A percentile compares a stretch with the other conserved stretches of the same genome.
These are phyloP conservation scores for Pterostichus niger DNA, from an alignment of 2,888 invertebrate species.

Conservation along the genomic window DNA sequence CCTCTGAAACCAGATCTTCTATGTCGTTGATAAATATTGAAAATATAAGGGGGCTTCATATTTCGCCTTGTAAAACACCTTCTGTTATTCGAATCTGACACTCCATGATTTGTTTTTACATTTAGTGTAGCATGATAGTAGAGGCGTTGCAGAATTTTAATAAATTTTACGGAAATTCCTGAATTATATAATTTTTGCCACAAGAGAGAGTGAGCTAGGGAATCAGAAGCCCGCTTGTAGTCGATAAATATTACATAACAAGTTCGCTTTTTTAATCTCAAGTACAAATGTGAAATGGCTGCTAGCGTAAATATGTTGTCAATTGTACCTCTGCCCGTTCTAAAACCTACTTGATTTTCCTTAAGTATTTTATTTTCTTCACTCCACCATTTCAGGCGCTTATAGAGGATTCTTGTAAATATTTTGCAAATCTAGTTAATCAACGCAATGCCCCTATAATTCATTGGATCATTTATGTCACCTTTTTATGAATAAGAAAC, in stretches of 20 bases:
- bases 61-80: slow-evolving; percentile 7
- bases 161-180: too few species aligned
- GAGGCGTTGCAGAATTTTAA: slow-evolving; percentile 13
- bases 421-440: background rate
- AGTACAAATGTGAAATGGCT: background rate
- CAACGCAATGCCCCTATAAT: too few species aligned
- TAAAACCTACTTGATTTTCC: slow-evolving; percentile 16
- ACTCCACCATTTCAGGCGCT: background rate
- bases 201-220: background rate
- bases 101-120: slow-evolving; percentile 16
- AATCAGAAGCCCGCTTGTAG: slow-evolving; percentile 3
- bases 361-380: slow-evolving; percentile 16
- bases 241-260: slow-evolving; percentile 15
- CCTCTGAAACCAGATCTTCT: background rate
- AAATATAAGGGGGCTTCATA: background rate
- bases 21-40: slow-evolving; percentile 13
- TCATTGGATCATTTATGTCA: too few species aligned
- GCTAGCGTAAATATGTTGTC: slow-evolving; percentile 19
- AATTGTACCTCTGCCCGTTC: background rate
- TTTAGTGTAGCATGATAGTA: background rate
- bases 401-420: slow-evolving; percentile 4
- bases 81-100: background rate
- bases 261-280: slow-evolving; percentile 4
- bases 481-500: too few species aligned
- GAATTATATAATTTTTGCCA: too few species aligned